phyloP scores from a whole-genome alignment of 1,140 invertebrate species.

The Trichomalopsis sarcophagae region DNA sequence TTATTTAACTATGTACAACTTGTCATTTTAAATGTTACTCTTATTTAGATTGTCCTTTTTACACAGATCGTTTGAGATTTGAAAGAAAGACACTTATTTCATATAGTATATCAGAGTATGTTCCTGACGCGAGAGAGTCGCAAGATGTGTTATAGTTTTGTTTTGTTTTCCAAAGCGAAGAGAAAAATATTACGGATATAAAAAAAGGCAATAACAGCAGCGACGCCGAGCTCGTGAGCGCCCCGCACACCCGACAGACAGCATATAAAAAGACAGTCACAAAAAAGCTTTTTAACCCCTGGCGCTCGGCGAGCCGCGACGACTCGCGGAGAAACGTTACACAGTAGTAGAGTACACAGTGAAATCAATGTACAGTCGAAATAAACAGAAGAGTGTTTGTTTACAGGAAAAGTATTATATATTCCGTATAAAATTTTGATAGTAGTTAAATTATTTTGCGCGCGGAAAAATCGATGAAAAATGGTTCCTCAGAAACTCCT shows the following conservation, averaged over 20 bases:
- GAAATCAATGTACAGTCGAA: constrained; percentile 19
- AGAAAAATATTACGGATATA: constrained; percentile 5
- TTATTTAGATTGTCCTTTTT: constrained; percentile 26
- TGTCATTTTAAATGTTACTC: not conserved
- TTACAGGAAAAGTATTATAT: constrained; percentile 10
- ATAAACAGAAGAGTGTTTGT: constrained; percentile 21
- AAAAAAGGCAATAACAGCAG: not conserved
- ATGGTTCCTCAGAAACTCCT: constrained; percentile 20
- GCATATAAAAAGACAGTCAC: not conserved
- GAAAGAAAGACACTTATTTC: constrained; percentile 4
- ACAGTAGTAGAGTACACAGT: constrained; percentile 19
- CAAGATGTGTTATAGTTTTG: not conserved
- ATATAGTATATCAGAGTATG: not conserved
- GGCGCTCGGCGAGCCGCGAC: constrained; percentile 11
- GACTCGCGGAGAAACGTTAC: not conserved
- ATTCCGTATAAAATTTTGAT: constrained; percentile 4
- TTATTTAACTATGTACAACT: constrained; percentile 32
- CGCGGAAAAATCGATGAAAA: constrained; percentile 2
- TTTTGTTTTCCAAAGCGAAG: not conserved
- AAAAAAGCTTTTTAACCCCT: not conserved
- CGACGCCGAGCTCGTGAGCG: constrained; percentile 2
- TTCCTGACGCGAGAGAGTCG: constrained; percentile 22
- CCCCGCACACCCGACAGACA: not conserved
- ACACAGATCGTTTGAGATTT: constrained; percentile 31
- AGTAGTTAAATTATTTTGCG: not conserved